Conservation (phyloP, 2,113 vertebrate genomes). For the Chiloscyllium plagiosum region DNA sequence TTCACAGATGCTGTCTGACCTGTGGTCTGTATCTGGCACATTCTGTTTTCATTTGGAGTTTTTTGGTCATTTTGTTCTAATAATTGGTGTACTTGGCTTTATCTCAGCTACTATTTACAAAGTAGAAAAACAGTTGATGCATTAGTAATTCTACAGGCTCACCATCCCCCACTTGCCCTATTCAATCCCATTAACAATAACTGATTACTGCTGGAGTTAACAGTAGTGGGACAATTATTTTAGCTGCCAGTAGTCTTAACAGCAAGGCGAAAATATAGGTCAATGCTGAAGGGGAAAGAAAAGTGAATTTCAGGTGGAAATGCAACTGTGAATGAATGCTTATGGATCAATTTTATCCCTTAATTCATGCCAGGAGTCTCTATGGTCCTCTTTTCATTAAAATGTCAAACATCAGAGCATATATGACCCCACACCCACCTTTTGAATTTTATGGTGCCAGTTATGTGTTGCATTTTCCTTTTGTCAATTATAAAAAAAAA, state of each 20-base stretch:
- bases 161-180: conserved; percentile 28
- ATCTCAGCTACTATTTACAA: conserved; percentile 6
- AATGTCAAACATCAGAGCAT: background rate
- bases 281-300: conserved; percentile 9
- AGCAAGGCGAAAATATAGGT: conserved; percentile 33
- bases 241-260: conserved; percentile 33
- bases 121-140: conserved; percentile 27
- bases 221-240: conserved; percentile 30
- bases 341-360: background rate
- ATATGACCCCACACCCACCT: background rate
- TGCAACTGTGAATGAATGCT: background rate
- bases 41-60: background rate
- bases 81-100: conserved; percentile 22
- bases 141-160: conserved; percentile 9
- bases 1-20: no score
- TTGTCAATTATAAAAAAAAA: background rate
- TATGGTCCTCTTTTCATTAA: background rate
- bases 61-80: background rate
- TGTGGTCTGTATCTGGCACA: background rate
- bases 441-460: background rate
- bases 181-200: conserved; percentile 35
- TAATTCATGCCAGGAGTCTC: background rate
- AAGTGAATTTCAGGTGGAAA: conserved; percentile 5
- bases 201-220: conserved; percentile 33
- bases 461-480: background rate